A percentile compares a stretch with the other conserved stretches of the same genome.
Conservation (phyloP, 1,140 invertebrate species). For the Zaprionus capensis region DNA sequence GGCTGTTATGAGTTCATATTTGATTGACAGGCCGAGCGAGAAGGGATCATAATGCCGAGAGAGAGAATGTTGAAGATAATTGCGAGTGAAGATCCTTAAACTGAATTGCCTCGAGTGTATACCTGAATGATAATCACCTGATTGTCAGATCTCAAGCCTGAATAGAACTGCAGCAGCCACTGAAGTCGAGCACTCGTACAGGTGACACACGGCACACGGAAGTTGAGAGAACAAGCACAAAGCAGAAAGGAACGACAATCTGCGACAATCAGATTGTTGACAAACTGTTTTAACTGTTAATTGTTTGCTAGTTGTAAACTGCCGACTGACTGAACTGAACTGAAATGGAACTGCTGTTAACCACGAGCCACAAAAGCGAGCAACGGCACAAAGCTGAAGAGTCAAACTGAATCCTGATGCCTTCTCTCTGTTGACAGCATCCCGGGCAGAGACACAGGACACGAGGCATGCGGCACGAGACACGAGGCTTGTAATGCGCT, state of each 20-base stretch:
- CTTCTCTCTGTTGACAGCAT: constrained; percentile 46
- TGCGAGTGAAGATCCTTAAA: constrained; percentile 9
- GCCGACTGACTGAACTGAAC: constrained; percentile 42
- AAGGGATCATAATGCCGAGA: constrained; percentile 5
- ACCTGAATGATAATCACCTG: constrained; percentile 12
- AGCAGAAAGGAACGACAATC: constrained; percentile 19
- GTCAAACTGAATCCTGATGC: constrained; percentile 64
- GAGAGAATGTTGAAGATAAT: not conserved
- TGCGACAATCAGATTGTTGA: constrained; percentile 12
- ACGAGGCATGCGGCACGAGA: not conserved
- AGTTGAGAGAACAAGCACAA: not conserved
- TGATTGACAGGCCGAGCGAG: constrained; percentile 64
- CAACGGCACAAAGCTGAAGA: constrained; percentile 56
- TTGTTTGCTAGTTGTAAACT: not conserved
- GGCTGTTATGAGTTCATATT: constrained; percentile 65
- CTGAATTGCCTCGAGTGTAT: not conserved
- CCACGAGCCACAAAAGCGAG: constrained; percentile 65
- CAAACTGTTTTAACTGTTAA: constrained; percentile 16
- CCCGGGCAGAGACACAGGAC: constrained; percentile 13
- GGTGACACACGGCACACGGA: constrained; percentile 3
- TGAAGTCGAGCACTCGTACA: constrained; percentile 8
- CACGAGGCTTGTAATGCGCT: constrained; percentile 14
- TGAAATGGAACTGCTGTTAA: constrained; percentile 23
- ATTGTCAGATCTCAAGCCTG: not conserved
- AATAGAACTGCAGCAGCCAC: not conserved